phyloP scores from a whole-genome alignment of 2,113 vertebrate genomes.

The Furnarius figulus region DNA sequence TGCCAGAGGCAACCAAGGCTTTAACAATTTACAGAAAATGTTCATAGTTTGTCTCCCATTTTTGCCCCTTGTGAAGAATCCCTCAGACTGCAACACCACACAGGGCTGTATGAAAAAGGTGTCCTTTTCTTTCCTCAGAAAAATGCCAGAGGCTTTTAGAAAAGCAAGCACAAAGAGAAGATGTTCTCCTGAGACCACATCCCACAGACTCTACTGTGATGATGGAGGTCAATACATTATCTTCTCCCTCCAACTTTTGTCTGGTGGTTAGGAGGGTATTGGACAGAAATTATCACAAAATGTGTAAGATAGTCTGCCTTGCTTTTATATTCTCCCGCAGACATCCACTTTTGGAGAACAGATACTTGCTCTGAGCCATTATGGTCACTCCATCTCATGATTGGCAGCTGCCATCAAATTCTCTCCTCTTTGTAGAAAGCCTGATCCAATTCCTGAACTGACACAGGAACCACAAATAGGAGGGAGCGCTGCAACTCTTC shows the following conservation, averaged over 20 bases:
- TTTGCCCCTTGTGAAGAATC: background rate
- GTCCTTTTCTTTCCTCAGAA: background rate
- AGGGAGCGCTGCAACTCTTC: background rate
- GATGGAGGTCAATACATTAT: background rate
- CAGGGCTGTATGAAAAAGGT: background rate
- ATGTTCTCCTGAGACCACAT: background rate
- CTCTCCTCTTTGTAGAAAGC: background rate
- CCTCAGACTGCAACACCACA: background rate
- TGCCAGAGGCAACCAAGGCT: background rate
- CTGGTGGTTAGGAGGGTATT: background rate
- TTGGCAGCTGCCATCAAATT: background rate
- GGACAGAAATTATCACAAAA: background rate
- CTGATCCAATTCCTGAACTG: background rate
- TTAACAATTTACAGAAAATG: fast-evolving
- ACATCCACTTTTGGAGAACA: background rate
- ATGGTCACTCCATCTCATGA: background rate
- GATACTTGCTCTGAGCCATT: background rate
- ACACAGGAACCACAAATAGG: background rate
- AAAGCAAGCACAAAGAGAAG: background rate
- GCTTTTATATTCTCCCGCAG: background rate
- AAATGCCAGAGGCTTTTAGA: background rate
- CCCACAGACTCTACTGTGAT: fast-evolving
- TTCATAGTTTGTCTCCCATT: background rate
- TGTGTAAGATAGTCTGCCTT: background rate
- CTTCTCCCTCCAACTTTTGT: background rate